Evolutionary conservation across 2,797 vertebrate species (phyloP).

Genomic region (Gephyroberyx darwinii): DNA sequence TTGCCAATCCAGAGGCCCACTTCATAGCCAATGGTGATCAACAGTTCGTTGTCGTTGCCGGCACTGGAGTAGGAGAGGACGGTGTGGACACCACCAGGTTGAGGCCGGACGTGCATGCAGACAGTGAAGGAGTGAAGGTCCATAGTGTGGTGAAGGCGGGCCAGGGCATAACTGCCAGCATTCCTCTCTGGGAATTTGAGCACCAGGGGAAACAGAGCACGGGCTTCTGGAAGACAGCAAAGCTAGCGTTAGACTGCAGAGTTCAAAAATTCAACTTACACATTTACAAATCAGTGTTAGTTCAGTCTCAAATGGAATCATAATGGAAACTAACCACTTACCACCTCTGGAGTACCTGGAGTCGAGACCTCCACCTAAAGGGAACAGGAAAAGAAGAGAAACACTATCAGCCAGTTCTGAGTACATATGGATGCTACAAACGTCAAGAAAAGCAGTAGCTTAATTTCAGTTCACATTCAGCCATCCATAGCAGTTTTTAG

Average conservation of each 20-base stretch:
- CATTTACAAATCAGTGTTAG: background rate
- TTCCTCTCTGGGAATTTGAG: slow-evolving; percentile 82
- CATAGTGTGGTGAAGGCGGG: slow-evolving; percentile 69
- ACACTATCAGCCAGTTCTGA: background rate
- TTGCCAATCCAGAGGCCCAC: slow-evolving; percentile 84
- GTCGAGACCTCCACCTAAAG: slow-evolving; percentile 52
- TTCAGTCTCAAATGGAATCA: background rate
- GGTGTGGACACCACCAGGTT: slow-evolving; percentile 66
- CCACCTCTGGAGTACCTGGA: slow-evolving; percentile 53
- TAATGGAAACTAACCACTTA: slow-evolving; percentile 41
- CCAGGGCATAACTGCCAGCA: slow-evolving; percentile 76
- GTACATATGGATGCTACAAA: background rate
- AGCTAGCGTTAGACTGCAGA: slow-evolving; percentile 11
- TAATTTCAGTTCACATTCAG: background rate
- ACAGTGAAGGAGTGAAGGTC: slow-evolving; percentile 81
- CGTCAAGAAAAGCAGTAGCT: background rate
- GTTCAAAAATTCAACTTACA: background rate
- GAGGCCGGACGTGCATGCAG: slow-evolving; percentile 82
- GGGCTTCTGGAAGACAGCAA: slow-evolving; percentile 57
- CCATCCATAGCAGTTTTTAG: background rate
- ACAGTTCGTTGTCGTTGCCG: slow-evolving; percentile 81
- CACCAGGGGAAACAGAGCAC: slow-evolving; percentile 76
- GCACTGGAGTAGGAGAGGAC: slow-evolving; percentile 84
- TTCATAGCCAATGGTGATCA: slow-evolving; percentile 75
- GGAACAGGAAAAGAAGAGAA: slow-evolving; percentile 18